Base-by-base conservation (phyloP, 92 coral and sea anemone species). In the Epizoanthus illoricatus region DNA sequence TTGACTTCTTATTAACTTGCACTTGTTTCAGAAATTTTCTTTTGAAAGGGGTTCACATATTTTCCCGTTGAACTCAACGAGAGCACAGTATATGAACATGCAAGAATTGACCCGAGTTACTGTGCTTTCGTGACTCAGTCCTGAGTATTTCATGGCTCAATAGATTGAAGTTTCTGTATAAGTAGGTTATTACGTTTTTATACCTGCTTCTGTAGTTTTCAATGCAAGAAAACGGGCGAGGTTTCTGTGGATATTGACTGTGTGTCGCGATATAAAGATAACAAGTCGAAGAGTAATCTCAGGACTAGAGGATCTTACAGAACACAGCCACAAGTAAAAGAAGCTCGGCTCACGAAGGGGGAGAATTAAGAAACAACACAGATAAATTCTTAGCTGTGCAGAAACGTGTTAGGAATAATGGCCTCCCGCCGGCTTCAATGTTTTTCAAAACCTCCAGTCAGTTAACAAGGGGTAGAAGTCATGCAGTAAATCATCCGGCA, bases 181-280 rank as follows among this genome's bases (percentile, higher is more conserved):
- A 60, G 55, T 75, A 40, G 21, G 60, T 75, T 36, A 75, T 58
- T 57, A 56, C 4, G 3, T 58, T 69, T 75, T 28, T 28, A 28
- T 63, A 62, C 71, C 71, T 43, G 82, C 59, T 61, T 40, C 64
- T 62, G 64, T 36, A 12, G 61, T 78, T 45, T 78, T 41, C 7
- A 43, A 42, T 15, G 23, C 24, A 63, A 47, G 59, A 64, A 78
- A 20, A 15, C 23, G 65, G 71, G 71, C 43, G 23, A 78, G 4
- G 54, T 39, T 11, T 9, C n/a, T 56, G 36, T 13, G 3, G n/a
- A 64, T 78, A 64, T 78, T 78, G 82, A 58, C 54, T 40, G 71
- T 17, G 28, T 10, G 58, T 64, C 24, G 67, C 47, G 21, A 20
- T 45, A 45, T 75, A 40, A 60, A 55, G 40, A 36, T 58, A 75